Evolutionary conservation across 1,140 invertebrate species (phyloP), one percentile per base, ranked within the genome.

Genomic region (Microplitis mediator): DNA sequence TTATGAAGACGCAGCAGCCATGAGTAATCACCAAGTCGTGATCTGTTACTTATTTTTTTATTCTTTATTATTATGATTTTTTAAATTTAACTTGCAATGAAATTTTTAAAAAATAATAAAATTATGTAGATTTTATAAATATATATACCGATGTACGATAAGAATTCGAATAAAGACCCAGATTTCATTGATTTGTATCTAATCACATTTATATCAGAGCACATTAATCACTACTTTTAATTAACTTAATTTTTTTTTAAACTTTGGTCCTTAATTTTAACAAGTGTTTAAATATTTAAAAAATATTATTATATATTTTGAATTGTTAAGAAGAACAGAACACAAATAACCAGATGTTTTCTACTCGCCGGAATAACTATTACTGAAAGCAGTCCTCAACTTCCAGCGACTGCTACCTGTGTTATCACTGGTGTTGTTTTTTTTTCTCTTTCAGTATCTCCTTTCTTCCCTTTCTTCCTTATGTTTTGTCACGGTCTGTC

Each of bases 1-100:
- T 72, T 69, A 75, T 69, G 70, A 75, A 50, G 60, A 63, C 65
- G 60, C 71, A 72, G 67, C 50, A 52, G 62, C 65, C 65, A 63
- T 72, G 74, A 75, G 72, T 75, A 75, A 75, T 75, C 74, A 56
- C 58, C 58, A 52, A 75, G 65, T 72, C 70, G 74, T 75, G 70
- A 73, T 68, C 34, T 64, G 51, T 69, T 35, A 58, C 64, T 65
- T 70, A 62, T 60, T 50, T 58, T 70, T 39, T 51, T 50, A 6
- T 50, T 34, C 36, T 31, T 69, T 60, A 23, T 60, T 32, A 23
- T 60, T 56, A 5, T 56, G 5, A 56, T n/a, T 56, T 56, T 14
- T 23, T 56, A 45, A 45, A 45, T 9, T 9, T 45, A 45, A 45
- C 39, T 45, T 11, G 39, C 39, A 11, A 23, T 23, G 23, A 23